These are phyloP conservation scores for Eilema sororculum DNA, from an alignment of 2,888 invertebrate genomes.

Conservation along the genomic window DNA sequence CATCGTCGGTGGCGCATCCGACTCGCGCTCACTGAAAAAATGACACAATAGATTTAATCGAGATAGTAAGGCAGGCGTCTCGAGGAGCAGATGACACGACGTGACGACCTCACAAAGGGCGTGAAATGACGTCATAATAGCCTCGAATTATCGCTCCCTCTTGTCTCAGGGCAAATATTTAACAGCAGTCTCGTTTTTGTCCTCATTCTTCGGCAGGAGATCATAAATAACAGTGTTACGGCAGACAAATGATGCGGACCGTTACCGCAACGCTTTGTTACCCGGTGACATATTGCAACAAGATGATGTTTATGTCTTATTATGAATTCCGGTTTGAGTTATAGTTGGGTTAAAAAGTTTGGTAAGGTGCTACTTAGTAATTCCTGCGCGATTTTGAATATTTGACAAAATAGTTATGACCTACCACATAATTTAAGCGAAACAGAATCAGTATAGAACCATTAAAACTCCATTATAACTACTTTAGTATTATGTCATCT, in stretches of 20 bases:
- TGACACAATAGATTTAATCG: slow-evolving; percentile 86
- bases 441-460: too few relatives aligned
- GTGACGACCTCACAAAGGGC: slow-evolving; percentile 86
- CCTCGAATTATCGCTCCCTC: slow-evolving; percentile 86
- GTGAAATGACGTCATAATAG: slow-evolving; percentile 87
- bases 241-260: slow-evolving; percentile 83
- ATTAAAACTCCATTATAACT: too few relatives aligned
- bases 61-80: slow-evolving; percentile 85
- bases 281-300: slow-evolving; percentile 80
- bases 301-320: slow-evolving; percentile 85
- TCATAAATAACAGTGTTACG: slow-evolving; percentile 83
- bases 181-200: slow-evolving; percentile 84
- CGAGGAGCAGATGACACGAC: slow-evolving; percentile 86
- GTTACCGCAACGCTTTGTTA: slow-evolving; percentile 84
- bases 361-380: slow-evolving; percentile 55
- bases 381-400: slow-evolving; percentile 8
- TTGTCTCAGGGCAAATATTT: slow-evolving; percentile 87
- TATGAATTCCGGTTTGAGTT: slow-evolving; percentile 73
- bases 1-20: slow-evolving; percentile 86
- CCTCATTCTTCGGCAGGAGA: slow-evolving; percentile 80
- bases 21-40: slow-evolving; percentile 82
- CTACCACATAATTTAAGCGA: too few relatives aligned
- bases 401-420: too few relatives aligned
- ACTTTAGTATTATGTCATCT: too few relatives aligned
- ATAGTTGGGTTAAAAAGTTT: slow-evolving; percentile 60